Conservation (phyloP, 2,113 vertebrate genomes). For the Circaetus gallicus region DNA sequence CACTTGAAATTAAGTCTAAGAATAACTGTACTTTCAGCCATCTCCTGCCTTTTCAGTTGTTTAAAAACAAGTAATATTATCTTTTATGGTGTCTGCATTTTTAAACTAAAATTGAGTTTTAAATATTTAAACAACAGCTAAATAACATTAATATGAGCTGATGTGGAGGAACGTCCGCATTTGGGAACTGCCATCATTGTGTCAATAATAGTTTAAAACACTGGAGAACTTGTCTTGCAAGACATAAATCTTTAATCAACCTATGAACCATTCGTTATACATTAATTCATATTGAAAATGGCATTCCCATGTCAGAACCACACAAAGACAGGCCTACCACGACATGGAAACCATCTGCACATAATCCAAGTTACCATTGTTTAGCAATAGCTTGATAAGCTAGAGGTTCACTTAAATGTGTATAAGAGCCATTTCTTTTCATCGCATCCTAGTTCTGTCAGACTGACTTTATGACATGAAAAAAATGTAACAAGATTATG, state of each 20-base stretch:
- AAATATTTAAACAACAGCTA: constrained; percentile 16
- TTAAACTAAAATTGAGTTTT: background rate
- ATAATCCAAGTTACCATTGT: background rate
- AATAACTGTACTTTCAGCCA: background rate
- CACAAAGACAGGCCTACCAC: background rate
- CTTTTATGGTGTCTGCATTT: background rate
- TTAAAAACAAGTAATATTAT: background rate
- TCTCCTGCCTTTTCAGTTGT: background rate
- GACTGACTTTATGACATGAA: background rate
- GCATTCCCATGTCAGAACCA: background rate
- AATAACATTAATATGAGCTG: background rate
- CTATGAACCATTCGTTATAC: background rate
- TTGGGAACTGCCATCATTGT: background rate
- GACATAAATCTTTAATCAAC: constrained; percentile 28
- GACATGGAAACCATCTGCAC: background rate
- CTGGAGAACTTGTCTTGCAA: background rate
- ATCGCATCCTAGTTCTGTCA: background rate
- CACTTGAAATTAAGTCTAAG: background rate
- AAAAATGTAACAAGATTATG: background rate
- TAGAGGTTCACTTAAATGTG: background rate
- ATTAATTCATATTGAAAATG: background rate
- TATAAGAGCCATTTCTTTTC: background rate
- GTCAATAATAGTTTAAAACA: constrained; percentile 20
- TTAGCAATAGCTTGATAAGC: background rate
- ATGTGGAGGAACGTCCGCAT: background rate